Evolutionary conservation across 92 coral and sea anemone genomes (phyloP), one percentile per base, ranked within the genome.

Genomic region (Palythoa heliodiscus): DNA sequence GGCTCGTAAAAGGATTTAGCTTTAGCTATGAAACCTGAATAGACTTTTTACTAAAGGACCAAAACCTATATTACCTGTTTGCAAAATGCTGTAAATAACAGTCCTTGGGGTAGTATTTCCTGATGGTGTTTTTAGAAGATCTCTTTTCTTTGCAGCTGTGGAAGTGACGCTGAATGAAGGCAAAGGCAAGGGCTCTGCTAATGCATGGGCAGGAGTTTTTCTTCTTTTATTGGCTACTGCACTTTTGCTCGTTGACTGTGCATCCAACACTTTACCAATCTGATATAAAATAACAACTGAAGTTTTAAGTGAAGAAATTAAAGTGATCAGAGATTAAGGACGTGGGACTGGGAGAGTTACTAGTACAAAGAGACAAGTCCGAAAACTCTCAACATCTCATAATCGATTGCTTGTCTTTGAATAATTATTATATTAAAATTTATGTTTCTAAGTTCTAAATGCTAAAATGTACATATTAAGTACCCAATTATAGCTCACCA

Each of bases 21-120:
- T n/a, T n/a, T n/a, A n/a, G n/a, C n/a, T n/a, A n/a, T n/a, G n/a
- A n/a, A 29, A 29, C 35, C 35, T 29, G 35, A 29, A 29, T 29
- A 29, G 35, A 29, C 0, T 29, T 29, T 29, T 29, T 0, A 29
- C 35, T 29, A 29, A 58, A 15, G 22, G 20, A 58, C 38, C 17
- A 23, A 20, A 67, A 7, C 24, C 52, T 10, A 5, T 16, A 76
- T 60, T 58, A 95, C 98, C 98, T 94, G 95, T 93, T 67, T 81
- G 88, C 47, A 95, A 86, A 72, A 88, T 70, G 70, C 90, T 88
- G 48, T 82, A 82, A 72, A 95, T 94, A 58, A 84, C 87, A 13
- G 95, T 91, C 71, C 98, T 87, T 3, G 95, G 98, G 7, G 98
- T 95, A 66, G 87, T 74, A 50, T 88, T 87, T 13, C 73, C 87